A percentile compares a stretch with the other conserved stretches of the same genome.
These are phyloP conservation scores for Saccostrea cuccullata DNA, from an alignment of 1,140 invertebrate species.

Conservation along the genomic window DNA sequence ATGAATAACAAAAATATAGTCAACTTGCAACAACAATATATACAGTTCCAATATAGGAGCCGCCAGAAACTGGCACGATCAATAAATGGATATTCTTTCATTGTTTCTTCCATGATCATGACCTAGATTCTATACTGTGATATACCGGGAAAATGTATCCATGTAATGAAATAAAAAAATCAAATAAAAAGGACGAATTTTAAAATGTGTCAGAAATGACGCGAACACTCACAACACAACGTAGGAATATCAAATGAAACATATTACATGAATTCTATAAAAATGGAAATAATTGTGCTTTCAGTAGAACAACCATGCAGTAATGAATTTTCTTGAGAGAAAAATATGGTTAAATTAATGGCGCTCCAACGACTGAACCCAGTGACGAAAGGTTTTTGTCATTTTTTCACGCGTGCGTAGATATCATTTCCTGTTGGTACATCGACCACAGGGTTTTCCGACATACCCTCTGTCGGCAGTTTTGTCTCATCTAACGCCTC, in stretches of 20 bases:
- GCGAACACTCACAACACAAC: background rate
- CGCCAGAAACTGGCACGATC: background rate
- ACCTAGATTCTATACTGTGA: background rate
- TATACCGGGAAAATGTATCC: background rate
- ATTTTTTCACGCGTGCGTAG: slow-evolving; percentile 6
- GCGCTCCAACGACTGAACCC: background rate
- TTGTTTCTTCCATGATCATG: background rate
- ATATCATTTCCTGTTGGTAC: background rate
- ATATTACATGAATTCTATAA: background rate
- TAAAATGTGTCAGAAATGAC: background rate
- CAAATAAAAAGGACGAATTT: background rate
- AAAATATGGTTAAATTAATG: background rate
- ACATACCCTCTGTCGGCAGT: background rate
- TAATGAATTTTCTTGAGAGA: background rate
- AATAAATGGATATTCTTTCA: background rate
- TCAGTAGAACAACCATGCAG: slow-evolving; percentile 10
- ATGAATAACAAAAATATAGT: background rate
- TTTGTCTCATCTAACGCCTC: background rate
- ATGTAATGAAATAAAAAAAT: too few relatives aligned
- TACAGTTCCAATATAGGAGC: background rate
- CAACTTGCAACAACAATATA: background rate
- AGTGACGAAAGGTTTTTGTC: background rate
- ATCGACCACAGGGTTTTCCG: background rate
- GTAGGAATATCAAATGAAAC: background rate
- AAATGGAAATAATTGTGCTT: background rate